Conservation (phyloP, 2,888 invertebrate genomes). For the Eristalinus aeneus region DNA sequence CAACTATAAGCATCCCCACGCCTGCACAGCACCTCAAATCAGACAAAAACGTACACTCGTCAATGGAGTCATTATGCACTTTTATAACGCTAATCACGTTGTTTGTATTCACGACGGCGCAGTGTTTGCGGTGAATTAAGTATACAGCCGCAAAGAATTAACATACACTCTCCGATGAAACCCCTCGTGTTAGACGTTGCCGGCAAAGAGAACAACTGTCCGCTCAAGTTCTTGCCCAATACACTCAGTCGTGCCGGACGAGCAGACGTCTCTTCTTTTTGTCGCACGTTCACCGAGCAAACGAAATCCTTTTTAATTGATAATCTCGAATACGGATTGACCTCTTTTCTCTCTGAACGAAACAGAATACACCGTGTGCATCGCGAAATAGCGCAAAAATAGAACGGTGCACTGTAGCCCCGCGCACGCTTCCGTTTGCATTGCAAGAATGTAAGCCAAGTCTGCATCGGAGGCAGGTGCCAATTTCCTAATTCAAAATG, state of each 20-base stretch:
- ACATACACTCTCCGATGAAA: constrained; percentile 22
- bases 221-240: constrained; percentile 64
- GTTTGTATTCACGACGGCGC: constrained; percentile 53
- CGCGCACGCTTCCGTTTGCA: constrained; percentile 6
- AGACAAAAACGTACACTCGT: constrained; percentile 19
- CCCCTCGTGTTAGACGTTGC: constrained; percentile 26
- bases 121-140: constrained; percentile 38
- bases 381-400: constrained; percentile 31
- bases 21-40: constrained; percentile 11
- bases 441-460: constrained; percentile 49
- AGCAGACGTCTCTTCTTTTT: constrained; percentile 7
- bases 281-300: constrained; percentile 24
- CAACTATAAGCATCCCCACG: constrained; percentile 1
- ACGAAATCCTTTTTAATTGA: constrained; percentile 48
- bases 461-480: constrained; percentile 46
- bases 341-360: constrained; percentile 21
- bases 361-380: neutral
- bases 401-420: constrained; percentile 18
- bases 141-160: constrained; percentile 28
- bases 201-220: constrained; percentile 34
- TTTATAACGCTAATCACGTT: constrained; percentile 53
- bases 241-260: constrained; percentile 26
- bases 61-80: constrained; percentile 43
- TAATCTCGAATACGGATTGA: constrained; percentile 43
- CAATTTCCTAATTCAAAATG: constrained; percentile 55